Percentiles rank a stretch among this genome's conserved stretches.
Conservation (phyloP, 2,888 invertebrate genomes). For the Cheilosia scutellata region DNA sequence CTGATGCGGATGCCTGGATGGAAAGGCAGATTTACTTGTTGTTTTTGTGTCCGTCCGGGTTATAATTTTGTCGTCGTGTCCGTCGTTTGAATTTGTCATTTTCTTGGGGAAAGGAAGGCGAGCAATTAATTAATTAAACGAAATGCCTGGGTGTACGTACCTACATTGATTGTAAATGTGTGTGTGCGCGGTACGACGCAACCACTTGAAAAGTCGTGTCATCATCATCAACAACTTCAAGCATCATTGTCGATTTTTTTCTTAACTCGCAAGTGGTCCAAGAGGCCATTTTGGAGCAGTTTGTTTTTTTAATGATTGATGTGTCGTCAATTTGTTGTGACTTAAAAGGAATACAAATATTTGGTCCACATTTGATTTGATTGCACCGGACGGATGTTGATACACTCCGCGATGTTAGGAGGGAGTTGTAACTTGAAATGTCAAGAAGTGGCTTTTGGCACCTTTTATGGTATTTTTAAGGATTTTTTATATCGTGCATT, state of each 20-base stretch:
- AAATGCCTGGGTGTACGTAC: constrained; percentile 50
- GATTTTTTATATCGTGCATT: too few species aligned
- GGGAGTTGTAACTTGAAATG: background rate
- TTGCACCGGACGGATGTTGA: background rate
- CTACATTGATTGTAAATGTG: constrained; percentile 1
- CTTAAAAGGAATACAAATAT: constrained; percentile 14
- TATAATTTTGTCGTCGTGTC: constrained; percentile 1
- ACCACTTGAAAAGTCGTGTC: constrained; percentile 51
- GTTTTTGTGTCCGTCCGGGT: constrained; percentile 26
- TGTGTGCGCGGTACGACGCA: constrained; percentile 13
- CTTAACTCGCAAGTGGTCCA: constrained; percentile 33
- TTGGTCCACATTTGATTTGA: background rate
- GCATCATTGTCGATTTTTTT: constrained; percentile 28
- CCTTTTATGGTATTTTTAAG: too few species aligned
- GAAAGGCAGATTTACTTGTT: constrained; percentile 26
- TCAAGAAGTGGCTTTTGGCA: too few species aligned
- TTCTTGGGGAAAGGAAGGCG: constrained; percentile 8
- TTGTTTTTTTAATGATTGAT: constrained; percentile 17
- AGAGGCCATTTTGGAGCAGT: constrained; percentile 61
- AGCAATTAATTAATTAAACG: constrained; percentile 66
- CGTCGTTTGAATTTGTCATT: background rate
- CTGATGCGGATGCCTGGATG: background rate
- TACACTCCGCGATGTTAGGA: background rate
- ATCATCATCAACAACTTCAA: constrained; percentile 24
- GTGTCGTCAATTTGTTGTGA: background rate